These are phyloP conservation scores for Brenthis daphne DNA, from an alignment of 2,888 invertebrate species.

Conservation along the genomic window DNA sequence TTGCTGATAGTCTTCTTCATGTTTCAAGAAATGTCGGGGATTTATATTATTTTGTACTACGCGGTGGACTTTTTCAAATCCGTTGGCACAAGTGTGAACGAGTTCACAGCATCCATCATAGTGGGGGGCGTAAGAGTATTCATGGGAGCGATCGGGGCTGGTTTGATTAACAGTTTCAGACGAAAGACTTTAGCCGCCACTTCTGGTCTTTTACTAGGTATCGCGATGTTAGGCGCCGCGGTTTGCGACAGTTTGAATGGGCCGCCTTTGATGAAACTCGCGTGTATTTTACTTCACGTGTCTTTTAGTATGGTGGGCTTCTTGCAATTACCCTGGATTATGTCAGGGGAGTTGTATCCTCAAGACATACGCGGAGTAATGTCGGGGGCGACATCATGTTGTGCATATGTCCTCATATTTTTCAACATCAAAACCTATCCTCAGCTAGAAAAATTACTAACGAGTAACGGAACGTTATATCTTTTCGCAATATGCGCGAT, in stretches of 20 bases:
- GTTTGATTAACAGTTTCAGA: conserved; percentile 84
- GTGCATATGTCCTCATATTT: conserved; percentile 87
- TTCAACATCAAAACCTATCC: conserved; percentile 87
- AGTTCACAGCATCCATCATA: conserved; percentile 86
- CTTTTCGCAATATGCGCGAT: conserved; percentile 84
- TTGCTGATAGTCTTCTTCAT: conserved; percentile 85
- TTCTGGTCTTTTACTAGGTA: conserved; percentile 85
- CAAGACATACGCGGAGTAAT: conserved; percentile 86
- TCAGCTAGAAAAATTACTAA: conserved; percentile 78
- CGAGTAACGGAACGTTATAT: conserved; percentile 85
- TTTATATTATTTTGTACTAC: conserved; percentile 88
- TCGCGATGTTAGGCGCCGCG: conserved; percentile 85
- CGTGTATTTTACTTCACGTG: conserved; percentile 86
- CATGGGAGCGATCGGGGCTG: conserved; percentile 86
- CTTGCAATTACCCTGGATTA: conserved; percentile 88
- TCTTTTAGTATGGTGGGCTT: conserved; percentile 89
- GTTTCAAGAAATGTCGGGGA: conserved; percentile 88
- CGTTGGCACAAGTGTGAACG: conserved; percentile 84
- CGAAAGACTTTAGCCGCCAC: conserved; percentile 84
- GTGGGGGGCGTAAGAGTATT: conserved; percentile 85
- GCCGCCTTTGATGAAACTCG: conserved; percentile 73
- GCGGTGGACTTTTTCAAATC: conserved; percentile 87
- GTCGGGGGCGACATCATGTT: conserved; percentile 86
- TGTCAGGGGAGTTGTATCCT: conserved; percentile 88
- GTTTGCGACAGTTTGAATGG: conserved; percentile 81